Conservation (phyloP, 2,888 invertebrate species). For the Hymenopus coronatus region DNA sequence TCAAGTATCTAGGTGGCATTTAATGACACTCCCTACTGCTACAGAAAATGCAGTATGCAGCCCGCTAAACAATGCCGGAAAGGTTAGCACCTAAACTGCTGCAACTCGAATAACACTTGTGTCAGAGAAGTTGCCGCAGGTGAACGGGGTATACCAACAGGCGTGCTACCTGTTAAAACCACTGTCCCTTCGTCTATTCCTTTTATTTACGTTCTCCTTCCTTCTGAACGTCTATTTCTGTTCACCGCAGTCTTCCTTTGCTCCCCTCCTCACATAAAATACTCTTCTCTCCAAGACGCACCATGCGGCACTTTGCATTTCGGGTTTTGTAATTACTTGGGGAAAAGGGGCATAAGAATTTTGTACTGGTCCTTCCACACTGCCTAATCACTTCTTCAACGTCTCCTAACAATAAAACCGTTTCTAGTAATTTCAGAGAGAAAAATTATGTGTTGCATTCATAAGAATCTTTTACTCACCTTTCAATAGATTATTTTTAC, state of each 20-base stretch:
- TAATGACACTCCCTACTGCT: too few species aligned
- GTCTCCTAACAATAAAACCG: too few species aligned
- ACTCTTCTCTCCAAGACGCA: not conserved
- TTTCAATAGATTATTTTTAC: too few species aligned
- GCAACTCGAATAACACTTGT: not conserved
- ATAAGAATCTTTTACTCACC: too few species aligned
- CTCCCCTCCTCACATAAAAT: slow-evolving; percentile 18
- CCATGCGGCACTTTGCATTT: slow-evolving; percentile 4
- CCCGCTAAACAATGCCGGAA: too few species aligned
- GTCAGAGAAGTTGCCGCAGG: not conserved
- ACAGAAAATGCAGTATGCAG: too few species aligned
- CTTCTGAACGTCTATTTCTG: slow-evolving; percentile 18
- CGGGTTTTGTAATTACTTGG: slow-evolving; percentile 26
- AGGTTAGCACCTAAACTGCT: too few species aligned
- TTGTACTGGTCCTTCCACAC: not conserved
- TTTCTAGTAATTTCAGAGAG: too few species aligned
- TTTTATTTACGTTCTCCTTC: not conserved
- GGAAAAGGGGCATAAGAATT: not conserved
- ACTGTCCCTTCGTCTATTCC: slow-evolving; percentile 4
- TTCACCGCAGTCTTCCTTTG: not conserved
- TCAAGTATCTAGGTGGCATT: too few species aligned
- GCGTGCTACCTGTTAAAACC: too few species aligned
- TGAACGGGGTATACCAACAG: not conserved
- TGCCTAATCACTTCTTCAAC: not conserved
- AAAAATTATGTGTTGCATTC: too few species aligned